Conservation (phyloP, 2,113 vertebrate genomes). For the Beaufortia kweichowensis region DNA sequence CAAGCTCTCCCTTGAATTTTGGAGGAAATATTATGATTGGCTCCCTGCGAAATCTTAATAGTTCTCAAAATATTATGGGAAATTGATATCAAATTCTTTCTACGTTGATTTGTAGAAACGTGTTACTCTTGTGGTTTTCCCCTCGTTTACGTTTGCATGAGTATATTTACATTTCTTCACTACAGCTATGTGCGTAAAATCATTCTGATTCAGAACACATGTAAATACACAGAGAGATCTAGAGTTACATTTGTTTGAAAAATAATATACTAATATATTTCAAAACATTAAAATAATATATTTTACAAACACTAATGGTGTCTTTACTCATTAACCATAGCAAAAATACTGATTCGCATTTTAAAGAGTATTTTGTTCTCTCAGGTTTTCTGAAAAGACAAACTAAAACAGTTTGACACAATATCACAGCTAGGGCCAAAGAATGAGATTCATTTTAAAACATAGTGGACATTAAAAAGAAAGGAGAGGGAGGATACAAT, state of each 20-base stretch:
- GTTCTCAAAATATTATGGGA: slow-evolving; percentile 32
- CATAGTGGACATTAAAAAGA: neutral
- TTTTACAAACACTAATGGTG: neutral
- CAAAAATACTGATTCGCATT: neutral
- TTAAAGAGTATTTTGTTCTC: neutral
- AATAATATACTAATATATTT: slow-evolving; percentile 29
- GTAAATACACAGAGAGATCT: slow-evolving; percentile 15
- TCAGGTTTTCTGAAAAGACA: neutral
- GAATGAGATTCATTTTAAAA: neutral
- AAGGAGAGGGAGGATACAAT: neutral
- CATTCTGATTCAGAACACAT: slow-evolving; percentile 17
- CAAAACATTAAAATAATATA: slow-evolving; percentile 4
- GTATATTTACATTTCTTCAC: slow-evolving; percentile 22
- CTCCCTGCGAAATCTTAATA: slow-evolving; percentile 27
- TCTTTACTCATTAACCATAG: slow-evolving; percentile 1
- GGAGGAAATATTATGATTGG: slow-evolving; percentile 41
- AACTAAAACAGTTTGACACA: neutral
- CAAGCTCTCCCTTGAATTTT: slow-evolving; percentile 5
- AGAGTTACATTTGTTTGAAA: slow-evolving; percentile 12
- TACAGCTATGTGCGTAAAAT: slow-evolving; percentile 26
- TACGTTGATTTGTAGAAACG: slow-evolving; percentile 30
- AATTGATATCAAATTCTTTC: slow-evolving; percentile 31
- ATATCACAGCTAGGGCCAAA: neutral
- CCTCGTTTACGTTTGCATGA: slow-evolving; percentile 16
- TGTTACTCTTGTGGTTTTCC: slow-evolving; percentile 23